phyloP scores from a whole-genome alignment of 2,797 vertebrate species.

The Muraenolepis orangiensis region DNA sequence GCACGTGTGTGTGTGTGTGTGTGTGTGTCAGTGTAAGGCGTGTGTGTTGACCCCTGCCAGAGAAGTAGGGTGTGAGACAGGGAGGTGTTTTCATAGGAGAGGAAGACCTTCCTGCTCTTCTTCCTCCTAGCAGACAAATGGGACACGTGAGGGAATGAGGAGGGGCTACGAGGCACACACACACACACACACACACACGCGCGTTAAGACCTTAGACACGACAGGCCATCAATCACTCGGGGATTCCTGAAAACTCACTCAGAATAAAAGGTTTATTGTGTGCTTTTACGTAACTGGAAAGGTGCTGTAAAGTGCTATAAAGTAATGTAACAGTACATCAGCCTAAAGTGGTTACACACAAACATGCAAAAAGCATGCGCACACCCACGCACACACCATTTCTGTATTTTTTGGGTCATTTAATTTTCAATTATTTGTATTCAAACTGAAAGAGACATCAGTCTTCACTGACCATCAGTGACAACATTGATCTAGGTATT shows the following conservation, averaged over 20 bases:
- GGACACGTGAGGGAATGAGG: background rate
- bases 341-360: no score
- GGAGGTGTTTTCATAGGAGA: background rate
- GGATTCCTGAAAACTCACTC: background rate
- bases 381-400: no score
- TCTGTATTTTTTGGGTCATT: no score
- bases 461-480: conserved; percentile 20
- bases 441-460: conserved; percentile 12
- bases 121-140: background rate
- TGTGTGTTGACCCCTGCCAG: background rate
- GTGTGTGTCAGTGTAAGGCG: background rate
- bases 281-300: no score
- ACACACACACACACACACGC: no score
- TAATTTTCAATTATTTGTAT: conserved; percentile 9
- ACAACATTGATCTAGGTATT: background rate
- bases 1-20: conserved; percentile 16
- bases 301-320: background rate
- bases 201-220: background rate
- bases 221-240: background rate
- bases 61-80: background rate
- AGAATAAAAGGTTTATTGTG: no score
- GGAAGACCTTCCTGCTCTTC: background rate
- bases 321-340: background rate
- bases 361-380: no score
- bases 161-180: background rate